Evolutionary conservation across 2,113 vertebrate genomes (phyloP).

Genomic region (Cygnus buccinator): DNA sequence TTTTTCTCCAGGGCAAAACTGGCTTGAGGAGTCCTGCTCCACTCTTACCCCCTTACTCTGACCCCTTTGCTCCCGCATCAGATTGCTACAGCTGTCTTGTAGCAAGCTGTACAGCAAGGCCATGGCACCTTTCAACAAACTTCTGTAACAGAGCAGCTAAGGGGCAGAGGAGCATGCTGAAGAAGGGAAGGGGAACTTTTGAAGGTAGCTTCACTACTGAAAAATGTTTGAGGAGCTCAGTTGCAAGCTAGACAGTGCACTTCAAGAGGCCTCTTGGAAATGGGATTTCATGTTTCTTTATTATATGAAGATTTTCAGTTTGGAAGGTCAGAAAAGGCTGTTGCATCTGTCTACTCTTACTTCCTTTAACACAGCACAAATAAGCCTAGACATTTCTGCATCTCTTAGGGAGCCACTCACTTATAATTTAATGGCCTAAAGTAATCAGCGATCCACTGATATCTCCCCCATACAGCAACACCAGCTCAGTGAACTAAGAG

Average conservation of each 20-base stretch:
- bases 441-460: not conserved
- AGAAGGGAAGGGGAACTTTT: not conserved
- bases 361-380: not conserved
- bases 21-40: not conserved
- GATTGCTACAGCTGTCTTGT: not conserved
- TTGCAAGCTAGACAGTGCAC: not conserved
- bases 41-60: not conserved
- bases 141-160: not conserved
- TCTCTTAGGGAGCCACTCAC: not conserved
- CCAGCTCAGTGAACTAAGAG: not conserved
- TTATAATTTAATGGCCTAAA: not conserved
- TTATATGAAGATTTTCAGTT: not conserved
- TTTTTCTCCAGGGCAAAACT: not conserved
- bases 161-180: not conserved
- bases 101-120: not conserved
- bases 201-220: not conserved
- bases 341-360: not conserved
- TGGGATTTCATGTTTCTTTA: not conserved
- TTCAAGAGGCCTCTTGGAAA: not conserved
- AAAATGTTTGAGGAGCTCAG: not conserved
- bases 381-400: not conserved
- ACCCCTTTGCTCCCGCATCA: accelerated
- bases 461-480: not conserved
- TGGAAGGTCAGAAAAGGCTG: not conserved
- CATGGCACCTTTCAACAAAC: not conserved